Conservation (phyloP, 2,888 invertebrate species). For the Pterobdella sp. region DNA sequence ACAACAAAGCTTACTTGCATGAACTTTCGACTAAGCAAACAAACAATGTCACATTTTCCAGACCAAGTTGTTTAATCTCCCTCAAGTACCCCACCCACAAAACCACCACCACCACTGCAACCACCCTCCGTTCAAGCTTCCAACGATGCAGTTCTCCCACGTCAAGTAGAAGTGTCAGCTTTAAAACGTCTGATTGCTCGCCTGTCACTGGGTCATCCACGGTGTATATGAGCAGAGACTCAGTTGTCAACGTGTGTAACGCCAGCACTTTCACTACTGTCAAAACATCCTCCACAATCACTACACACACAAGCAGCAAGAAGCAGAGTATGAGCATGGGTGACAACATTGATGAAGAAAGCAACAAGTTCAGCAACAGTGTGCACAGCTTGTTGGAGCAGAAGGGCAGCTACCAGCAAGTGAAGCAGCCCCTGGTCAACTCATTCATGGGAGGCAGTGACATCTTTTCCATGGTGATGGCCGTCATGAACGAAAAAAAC, state of each 20-base stretch:
- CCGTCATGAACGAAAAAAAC: neutral
- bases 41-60: too few species aligned
- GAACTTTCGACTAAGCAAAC: too few species aligned
- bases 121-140: constrained; percentile 21
- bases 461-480: constrained; percentile 30
- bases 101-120: neutral
- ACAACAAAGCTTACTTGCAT: too few species aligned
- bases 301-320: constrained; percentile 23
- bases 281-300: neutral
- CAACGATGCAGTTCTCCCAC: constrained; percentile 41
- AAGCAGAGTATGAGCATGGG: constrained; percentile 40
- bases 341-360: constrained; percentile 40
- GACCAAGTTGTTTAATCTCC: too few species aligned
- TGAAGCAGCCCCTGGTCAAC: constrained; percentile 22
- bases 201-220: neutral
- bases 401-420: neutral
- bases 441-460: constrained; percentile 29
- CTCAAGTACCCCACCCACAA: too few species aligned
- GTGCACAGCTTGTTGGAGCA: constrained; percentile 26
- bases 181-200: constrained; percentile 27
- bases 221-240: neutral
- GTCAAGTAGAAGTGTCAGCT: constrained; percentile 42
- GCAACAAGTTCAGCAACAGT: constrained; percentile 24
- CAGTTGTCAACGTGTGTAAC: neutral
- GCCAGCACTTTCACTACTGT: neutral